phyloP scores from a whole-genome alignment of 2,113 vertebrate genomes.

The Labeo rohita region DNA sequence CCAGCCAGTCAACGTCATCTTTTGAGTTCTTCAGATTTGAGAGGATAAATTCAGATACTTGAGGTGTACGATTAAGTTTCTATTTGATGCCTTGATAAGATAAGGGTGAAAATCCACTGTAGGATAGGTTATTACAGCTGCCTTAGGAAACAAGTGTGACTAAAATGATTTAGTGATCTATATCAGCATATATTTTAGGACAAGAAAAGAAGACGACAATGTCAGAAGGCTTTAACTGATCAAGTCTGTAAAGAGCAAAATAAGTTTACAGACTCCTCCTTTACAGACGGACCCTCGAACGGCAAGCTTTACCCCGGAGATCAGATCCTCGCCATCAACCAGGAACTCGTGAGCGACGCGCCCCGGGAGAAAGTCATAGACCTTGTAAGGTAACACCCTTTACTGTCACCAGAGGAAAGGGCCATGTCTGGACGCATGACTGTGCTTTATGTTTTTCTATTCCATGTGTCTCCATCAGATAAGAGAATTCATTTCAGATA shows the following conservation, averaged over 20 bases:
- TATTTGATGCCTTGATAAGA: background rate
- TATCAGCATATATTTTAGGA: background rate
- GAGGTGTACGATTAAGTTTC: background rate
- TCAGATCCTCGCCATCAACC: conserved; percentile 95
- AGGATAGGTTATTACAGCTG: background rate
- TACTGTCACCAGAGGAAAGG: conserved; percentile 72
- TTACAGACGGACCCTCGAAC: conserved; percentile 91
- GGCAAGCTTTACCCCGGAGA: conserved; percentile 95
- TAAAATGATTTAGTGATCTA: background rate
- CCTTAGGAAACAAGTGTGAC: background rate
- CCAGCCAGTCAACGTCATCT: conserved; percentile 38
- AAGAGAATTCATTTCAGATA: conserved; percentile 38
- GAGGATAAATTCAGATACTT: background rate
- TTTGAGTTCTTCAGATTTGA: conserved; percentile 16
- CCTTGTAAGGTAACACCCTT: conserved; percentile 93
- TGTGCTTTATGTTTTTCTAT: conserved; percentile 41
- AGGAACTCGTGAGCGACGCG: conserved; percentile 93
- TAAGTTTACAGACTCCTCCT: conserved; percentile 41
- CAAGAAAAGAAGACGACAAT: background rate
- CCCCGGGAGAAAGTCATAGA: conserved; percentile 96
- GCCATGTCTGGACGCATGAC: conserved; percentile 38
- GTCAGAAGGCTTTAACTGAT: background rate
- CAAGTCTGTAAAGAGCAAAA: background rate
- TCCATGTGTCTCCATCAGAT: conserved; percentile 31
- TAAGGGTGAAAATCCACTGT: background rate